Conservation (phyloP, 2,113 vertebrate genomes). For the Anguilla rostrata region DNA sequence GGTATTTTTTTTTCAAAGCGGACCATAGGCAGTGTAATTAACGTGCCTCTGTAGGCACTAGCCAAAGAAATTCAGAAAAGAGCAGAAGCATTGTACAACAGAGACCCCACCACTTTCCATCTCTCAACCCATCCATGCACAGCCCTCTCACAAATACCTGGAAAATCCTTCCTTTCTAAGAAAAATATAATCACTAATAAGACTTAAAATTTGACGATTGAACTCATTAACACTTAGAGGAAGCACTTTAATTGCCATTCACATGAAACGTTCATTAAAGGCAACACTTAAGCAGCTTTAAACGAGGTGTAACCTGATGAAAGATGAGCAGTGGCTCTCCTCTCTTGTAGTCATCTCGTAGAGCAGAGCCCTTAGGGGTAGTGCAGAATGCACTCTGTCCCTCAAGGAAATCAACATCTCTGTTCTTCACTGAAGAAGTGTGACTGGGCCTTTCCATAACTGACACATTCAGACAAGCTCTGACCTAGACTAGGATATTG, state of each 20-base stretch:
- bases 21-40: neutral
- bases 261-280: neutral
- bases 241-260: too few relatives aligned
- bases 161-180: neutral
- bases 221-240: too few relatives aligned
- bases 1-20: neutral
- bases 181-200: neutral
- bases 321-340: neutral
- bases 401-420: too few relatives aligned
- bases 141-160: neutral
- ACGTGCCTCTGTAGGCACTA: neutral
- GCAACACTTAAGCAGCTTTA: neutral
- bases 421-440: too few relatives aligned
- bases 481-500: too few relatives aligned
- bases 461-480: too few relatives aligned
- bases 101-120: neutral
- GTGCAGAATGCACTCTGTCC: neutral
- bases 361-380: neutral
- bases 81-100: neutral
- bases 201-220: too few relatives aligned
- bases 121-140: neutral
- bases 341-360: neutral
- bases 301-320: neutral
- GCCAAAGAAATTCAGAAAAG: neutral
- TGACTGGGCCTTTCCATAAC: too few relatives aligned